Percentiles rank a stretch among this genome's conserved stretches.
Evolutionary conservation across 2,797 vertebrate species (phyloP).

Genomic region (Eulemur mongoz): DNA sequence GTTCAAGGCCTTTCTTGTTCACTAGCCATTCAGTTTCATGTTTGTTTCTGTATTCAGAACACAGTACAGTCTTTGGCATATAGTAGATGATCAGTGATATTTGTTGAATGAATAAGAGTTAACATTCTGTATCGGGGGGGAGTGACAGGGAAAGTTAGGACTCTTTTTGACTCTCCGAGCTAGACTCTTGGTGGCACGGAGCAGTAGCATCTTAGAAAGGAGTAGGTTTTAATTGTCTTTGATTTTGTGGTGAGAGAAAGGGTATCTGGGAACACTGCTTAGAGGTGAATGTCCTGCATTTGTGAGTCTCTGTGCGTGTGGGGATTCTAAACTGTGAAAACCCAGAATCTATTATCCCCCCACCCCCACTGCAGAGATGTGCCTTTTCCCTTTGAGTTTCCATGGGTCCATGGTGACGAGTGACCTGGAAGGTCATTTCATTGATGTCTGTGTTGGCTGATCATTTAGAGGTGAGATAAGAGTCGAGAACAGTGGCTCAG

Average conservation of each 20-base stretch:
- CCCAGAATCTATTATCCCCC: neutral
- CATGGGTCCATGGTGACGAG: neutral
- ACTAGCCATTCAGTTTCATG: neutral
- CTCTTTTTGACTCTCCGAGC: neutral
- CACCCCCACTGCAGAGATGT: neutral
- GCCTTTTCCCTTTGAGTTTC: conserved; percentile 41
- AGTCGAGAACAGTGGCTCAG: conserved; percentile 12
- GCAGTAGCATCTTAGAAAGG: neutral
- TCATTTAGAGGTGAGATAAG: conserved; percentile 44
- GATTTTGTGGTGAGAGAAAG: neutral
- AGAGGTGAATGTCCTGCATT: neutral
- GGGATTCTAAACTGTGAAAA: neutral
- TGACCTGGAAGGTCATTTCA: conserved; percentile 48
- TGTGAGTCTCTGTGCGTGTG: neutral
- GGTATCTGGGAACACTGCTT: neutral
- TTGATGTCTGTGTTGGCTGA: conserved; percentile 31
- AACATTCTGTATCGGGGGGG: neutral
- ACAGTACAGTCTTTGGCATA: neutral
- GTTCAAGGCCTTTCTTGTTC: neutral
- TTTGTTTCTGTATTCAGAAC: neutral
- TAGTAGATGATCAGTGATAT: neutral
- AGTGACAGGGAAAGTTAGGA: neutral
- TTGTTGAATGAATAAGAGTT: neutral
- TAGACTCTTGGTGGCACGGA: neutral
- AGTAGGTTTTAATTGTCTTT: neutral